Evolutionary conservation across 2,888 invertebrate genomes (phyloP).

Genomic region (Heliconius erato): DNA sequence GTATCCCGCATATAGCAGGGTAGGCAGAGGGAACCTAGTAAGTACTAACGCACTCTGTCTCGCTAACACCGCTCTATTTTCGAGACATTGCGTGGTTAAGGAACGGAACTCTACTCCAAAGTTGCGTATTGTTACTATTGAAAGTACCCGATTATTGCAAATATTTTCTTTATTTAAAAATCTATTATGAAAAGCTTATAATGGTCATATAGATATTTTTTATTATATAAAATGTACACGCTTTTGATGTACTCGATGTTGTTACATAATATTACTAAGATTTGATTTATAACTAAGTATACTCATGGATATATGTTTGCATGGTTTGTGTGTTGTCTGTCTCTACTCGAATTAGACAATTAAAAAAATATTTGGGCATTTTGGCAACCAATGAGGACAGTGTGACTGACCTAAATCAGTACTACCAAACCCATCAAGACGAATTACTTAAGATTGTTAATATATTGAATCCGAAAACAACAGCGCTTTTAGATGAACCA

Average conservation of each 20-base stretch:
- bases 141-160: not conserved
- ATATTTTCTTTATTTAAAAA: not conserved
- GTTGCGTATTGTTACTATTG: not conserved
- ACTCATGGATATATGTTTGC: slow-evolving; percentile 79
- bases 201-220: not conserved
- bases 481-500: slow-evolving; percentile 72
- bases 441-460: slow-evolving; percentile 73
- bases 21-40: not conserved
- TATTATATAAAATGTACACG: slow-evolving; percentile 21
- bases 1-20: not conserved
- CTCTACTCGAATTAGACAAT: slow-evolving; percentile 69
- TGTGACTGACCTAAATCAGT: slow-evolving; percentile 73
- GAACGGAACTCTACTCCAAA: not conserved
- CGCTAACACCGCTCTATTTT: not conserved
- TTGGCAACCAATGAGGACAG: slow-evolving; percentile 82
- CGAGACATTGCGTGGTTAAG: not conserved
- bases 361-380: slow-evolving; percentile 87
- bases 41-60: not conserved
- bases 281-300: slow-evolving; percentile 57
- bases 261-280: slow-evolving; percentile 37
- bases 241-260: slow-evolving; percentile 48
- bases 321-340: slow-evolving; percentile 79
- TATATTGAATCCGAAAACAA: slow-evolving; percentile 75
- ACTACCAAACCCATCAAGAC: slow-evolving; percentile 77
- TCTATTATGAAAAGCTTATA: not conserved